Conservation (phyloP, 2,888 invertebrate species). For the Lasioglossum vierecki region DNA sequence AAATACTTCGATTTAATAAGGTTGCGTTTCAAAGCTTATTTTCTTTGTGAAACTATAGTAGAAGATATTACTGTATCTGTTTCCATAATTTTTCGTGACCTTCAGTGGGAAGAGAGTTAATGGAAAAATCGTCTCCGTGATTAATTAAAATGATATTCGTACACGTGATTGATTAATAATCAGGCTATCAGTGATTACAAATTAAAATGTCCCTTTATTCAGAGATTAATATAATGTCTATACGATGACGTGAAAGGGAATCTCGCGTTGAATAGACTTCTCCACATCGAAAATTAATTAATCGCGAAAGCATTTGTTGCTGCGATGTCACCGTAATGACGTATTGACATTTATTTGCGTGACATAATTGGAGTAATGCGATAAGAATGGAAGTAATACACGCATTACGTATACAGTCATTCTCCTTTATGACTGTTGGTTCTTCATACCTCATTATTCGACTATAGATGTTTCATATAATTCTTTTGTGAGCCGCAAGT, state of each 20-base stretch:
- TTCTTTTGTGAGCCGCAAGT: neutral
- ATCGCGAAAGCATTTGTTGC: neutral
- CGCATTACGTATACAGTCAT: neutral
- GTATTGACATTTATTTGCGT: constrained; percentile 7
- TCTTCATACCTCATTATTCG: neutral
- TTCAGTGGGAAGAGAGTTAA: neutral
- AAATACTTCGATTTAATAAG: too few species aligned
- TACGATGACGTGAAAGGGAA: neutral
- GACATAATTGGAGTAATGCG: constrained; percentile 4
- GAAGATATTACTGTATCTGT: too few species aligned
- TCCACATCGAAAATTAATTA: constrained; percentile 2
- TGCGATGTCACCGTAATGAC: neutral
- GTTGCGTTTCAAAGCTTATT: neutral
- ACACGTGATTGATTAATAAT: neutral
- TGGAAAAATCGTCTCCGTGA: neutral
- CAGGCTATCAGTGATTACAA: neutral
- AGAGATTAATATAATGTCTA: neutral
- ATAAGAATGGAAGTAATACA: constrained; percentile 15
- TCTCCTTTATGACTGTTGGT: neutral
- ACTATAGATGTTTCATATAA: neutral
- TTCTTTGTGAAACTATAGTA: too few species aligned
- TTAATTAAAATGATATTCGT: neutral
- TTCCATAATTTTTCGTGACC: neutral
- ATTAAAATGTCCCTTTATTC: neutral
- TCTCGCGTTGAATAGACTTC: neutral